These are phyloP conservation scores for Rhinichthys klamathensis DNA, from an alignment of 2,113 vertebrate genomes.

Conservation along the genomic window DNA sequence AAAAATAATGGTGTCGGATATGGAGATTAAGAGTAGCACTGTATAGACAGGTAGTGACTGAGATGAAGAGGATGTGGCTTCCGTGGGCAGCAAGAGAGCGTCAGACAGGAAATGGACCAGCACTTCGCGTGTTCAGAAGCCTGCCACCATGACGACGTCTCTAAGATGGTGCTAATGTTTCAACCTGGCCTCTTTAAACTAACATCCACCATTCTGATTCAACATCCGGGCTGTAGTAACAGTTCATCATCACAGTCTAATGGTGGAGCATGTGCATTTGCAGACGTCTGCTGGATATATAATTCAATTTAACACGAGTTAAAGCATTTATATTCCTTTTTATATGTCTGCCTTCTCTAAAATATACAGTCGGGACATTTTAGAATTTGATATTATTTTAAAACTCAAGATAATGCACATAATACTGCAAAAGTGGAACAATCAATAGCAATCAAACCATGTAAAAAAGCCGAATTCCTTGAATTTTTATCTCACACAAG, in stretches of 20 bases:
- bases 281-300: neutral
- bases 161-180: constrained; percentile 57
- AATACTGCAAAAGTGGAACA: neutral
- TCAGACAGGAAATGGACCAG: constrained; percentile 76
- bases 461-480: neutral
- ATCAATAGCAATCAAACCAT: neutral
- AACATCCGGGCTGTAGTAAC: constrained; percentile 22
- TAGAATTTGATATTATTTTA: neutral
- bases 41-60: constrained; percentile 56
- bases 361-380: neutral
- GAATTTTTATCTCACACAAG: neutral
- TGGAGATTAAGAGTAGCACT: constrained; percentile 16
- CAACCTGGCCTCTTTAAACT: constrained; percentile 28
- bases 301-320: neutral
- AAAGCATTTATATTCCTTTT: neutral
- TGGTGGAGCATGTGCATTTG: constrained; percentile 16
- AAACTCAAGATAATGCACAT: neutral
- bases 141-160: constrained; percentile 68
- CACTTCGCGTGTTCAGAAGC: constrained; percentile 63
- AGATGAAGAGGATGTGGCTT: constrained; percentile 77
- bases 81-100: constrained; percentile 70
- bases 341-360: constrained; percentile 3
- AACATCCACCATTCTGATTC: constrained; percentile 21
- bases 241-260: constrained; percentile 25
- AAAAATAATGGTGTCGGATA: constrained; percentile 17